Percentiles rank a stretch among this genome's conserved stretches.
phyloP scores from a whole-genome alignment of 2,113 vertebrate species.

The Carassius carassius region DNA sequence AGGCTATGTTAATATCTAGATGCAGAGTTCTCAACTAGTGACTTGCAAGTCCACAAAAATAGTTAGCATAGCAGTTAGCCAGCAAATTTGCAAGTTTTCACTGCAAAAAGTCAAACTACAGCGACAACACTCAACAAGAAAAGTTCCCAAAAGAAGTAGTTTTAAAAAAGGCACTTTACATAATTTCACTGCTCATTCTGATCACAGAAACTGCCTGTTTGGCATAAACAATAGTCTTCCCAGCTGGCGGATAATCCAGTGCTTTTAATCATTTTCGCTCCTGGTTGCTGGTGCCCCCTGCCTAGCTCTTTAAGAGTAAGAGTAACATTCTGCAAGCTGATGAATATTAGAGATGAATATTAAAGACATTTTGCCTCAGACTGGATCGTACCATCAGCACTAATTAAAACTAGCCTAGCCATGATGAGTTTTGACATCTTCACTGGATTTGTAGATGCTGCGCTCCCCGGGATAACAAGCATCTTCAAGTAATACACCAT shows the following conservation, averaged over 20 bases:
- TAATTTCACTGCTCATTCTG: background rate
- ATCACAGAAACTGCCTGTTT: slow-evolving; percentile 34
- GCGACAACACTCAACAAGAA: background rate
- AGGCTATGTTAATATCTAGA: no score
- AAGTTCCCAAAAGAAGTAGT: background rate
- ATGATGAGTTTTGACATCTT: background rate
- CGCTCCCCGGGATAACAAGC: background rate
- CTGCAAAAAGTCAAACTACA: no score
- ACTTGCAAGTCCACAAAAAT: no score
- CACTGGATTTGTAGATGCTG: background rate
- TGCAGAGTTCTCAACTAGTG: no score
- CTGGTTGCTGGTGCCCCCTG: slow-evolving; percentile 30
- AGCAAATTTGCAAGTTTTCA: no score
- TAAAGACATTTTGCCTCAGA: slow-evolving; percentile 12
- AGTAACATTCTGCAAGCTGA: slow-evolving; percentile 24
- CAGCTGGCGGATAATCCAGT: slow-evolving; percentile 31
- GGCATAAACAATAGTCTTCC: slow-evolving; percentile 42
- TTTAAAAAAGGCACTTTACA: background rate
- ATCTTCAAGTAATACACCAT: background rate
- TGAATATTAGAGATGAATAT: slow-evolving; percentile 19
- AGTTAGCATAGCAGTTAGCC: no score
- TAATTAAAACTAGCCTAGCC: slow-evolving; percentile 40
- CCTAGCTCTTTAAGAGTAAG: slow-evolving; percentile 41
- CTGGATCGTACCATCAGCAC: slow-evolving; percentile 2
- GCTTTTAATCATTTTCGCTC: slow-evolving; percentile 45